Conservation (phyloP, 1,140 invertebrate genomes). For the Drosophila gunungcola region DNA sequence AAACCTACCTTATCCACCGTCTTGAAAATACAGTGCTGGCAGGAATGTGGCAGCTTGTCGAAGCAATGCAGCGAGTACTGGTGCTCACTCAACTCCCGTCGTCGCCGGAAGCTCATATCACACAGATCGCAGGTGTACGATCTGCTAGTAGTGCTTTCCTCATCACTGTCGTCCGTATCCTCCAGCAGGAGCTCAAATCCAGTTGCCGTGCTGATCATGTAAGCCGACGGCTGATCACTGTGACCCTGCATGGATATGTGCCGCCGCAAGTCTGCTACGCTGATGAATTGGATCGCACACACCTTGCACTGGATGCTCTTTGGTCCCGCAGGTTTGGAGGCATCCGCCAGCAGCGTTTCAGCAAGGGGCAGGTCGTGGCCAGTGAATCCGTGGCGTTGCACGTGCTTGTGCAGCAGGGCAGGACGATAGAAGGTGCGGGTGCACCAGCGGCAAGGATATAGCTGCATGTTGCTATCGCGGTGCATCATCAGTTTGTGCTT, state of each 20-base stretch:
- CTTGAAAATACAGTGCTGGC: conserved; percentile 66
- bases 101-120: conserved; percentile 50
- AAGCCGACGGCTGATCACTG: conserved; percentile 31
- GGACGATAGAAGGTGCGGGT: conserved; percentile 86
- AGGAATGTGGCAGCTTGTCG: conserved; percentile 62
- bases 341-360: conserved; percentile 63
- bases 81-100: conserved; percentile 65
- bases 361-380: conserved; percentile 63
- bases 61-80: conserved; percentile 68
- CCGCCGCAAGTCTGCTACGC: conserved; percentile 54
- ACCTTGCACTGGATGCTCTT: conserved; percentile 70
- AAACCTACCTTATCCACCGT: conserved; percentile 52
- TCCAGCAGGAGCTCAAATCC: conserved; percentile 69
- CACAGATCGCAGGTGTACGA: conserved; percentile 61
- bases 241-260: conserved; percentile 56
- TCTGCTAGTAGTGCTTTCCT: conserved; percentile 32
- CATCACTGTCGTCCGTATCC: conserved; percentile 74
- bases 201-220: conserved; percentile 69
- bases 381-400: conserved; percentile 68
- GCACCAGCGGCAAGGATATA: conserved; percentile 85
- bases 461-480: conserved; percentile 81
- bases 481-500: conserved; percentile 85
- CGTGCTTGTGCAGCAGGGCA: conserved; percentile 81
- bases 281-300: conserved; percentile 66
- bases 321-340: conserved; percentile 55